Percentiles rank a stretch among this genome's conserved stretches.
phyloP scores from a whole-genome alignment of 2,113 vertebrate genomes.

The Talpa occidentalis region DNA sequence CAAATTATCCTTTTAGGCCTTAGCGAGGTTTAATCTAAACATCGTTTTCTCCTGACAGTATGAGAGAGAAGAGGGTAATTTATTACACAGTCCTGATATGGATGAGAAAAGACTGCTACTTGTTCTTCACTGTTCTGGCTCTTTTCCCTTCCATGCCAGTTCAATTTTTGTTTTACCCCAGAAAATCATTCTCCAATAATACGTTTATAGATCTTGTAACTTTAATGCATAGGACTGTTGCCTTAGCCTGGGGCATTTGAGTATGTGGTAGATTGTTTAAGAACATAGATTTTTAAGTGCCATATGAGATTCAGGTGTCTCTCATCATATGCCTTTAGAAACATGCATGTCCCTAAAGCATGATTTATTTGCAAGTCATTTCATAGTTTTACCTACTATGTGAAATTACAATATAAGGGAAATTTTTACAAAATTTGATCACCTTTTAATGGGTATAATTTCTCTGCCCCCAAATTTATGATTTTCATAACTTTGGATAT shows the following conservation, averaged over 20 bases:
- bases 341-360: not conserved
- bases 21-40: constrained; percentile 83
- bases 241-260: constrained; percentile 7
- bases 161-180: constrained; percentile 70
- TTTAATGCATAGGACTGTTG: not conserved
- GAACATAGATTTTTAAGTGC: not conserved
- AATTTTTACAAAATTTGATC: constrained; percentile 22
- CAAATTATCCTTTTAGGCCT: constrained; percentile 82
- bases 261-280: constrained; percentile 20
- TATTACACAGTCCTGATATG: constrained; percentile 70
- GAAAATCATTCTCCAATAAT: constrained; percentile 76
- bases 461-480: not conserved
- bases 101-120: constrained; percentile 76
- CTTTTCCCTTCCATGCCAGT: constrained; percentile 48
- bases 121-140: constrained; percentile 69
- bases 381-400: not conserved
- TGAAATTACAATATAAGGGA: not conserved
- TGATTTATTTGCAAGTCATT: not conserved
- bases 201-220: constrained; percentile 47
- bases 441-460: constrained; percentile 32
- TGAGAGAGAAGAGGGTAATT: constrained; percentile 78
- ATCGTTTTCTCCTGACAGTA: constrained; percentile 77
- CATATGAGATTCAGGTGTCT: constrained; percentile 7
- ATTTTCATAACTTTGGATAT: not conserved
- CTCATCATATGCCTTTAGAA: not conserved